phyloP scores from a whole-genome alignment of 2,888 invertebrate genomes.

The Galerucella pusilla region DNA sequence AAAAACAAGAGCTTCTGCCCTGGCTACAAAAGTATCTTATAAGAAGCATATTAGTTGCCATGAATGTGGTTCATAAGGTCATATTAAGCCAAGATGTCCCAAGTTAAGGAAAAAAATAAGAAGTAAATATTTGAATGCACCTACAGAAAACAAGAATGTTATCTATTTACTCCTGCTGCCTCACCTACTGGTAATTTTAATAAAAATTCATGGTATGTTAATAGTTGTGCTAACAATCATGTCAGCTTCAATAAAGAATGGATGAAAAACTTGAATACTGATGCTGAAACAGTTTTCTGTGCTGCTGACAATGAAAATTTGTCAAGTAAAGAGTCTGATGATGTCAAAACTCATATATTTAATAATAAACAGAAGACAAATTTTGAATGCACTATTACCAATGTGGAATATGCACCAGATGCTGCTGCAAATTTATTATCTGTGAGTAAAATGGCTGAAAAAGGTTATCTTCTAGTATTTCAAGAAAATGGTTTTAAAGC shows the following conservation, averaged over 20 bases:
- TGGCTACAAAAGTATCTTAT: too few species aligned
- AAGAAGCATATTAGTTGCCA: too few species aligned
- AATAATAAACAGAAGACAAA: neutral
- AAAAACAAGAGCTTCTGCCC: neutral
- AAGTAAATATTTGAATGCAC: neutral
- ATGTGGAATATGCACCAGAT: conserved; percentile 6
- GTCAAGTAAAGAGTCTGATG: neutral
- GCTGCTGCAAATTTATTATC: conserved; percentile 7
- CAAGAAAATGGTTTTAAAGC: conserved; percentile 14
- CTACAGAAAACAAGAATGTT: neutral
- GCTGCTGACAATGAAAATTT: conserved; percentile 3
- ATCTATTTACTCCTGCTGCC: conserved; percentile 1
- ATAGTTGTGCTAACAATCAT: conserved; percentile 11
- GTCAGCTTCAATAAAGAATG: conserved; percentile 1
- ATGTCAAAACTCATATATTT: neutral
- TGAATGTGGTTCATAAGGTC: too few species aligned
- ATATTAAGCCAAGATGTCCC: too few species aligned
- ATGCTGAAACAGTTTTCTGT: neutral
- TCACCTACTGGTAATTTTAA: conserved; percentile 3
- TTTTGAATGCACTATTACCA: conserved; percentile 8
- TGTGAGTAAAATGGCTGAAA: neutral
- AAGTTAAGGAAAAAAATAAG: too few species aligned
- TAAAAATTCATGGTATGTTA: conserved; percentile 1
- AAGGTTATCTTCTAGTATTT: neutral
- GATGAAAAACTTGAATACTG: conserved; percentile 1